Evolutionary conservation across 2,888 invertebrate species (phyloP).

Genomic region (Ariolimax columbianus): DNA sequence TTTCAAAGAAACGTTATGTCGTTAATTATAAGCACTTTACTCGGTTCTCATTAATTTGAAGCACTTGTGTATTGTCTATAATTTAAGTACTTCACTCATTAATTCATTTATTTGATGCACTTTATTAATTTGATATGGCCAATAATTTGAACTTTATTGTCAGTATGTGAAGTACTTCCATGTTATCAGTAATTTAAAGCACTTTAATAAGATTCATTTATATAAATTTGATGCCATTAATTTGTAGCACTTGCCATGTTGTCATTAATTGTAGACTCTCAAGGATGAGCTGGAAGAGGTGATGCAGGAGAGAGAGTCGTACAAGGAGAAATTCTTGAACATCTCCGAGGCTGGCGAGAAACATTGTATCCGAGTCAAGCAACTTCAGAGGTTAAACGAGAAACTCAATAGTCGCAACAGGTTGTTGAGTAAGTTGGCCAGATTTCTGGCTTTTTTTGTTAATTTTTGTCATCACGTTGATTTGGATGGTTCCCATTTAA

Average conservation of each 20-base stretch:
- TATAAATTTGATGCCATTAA: background rate
- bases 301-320: conserved; percentile 25
- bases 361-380: background rate
- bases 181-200: background rate
- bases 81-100: no score
- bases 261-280: conserved; percentile 4
- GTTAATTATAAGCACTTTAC: no score
- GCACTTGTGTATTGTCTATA: no score
- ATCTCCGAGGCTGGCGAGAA: conserved; percentile 19
- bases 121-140: no score
- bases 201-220: background rate
- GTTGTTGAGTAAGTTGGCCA: conserved; percentile 19
- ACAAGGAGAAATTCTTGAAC: conserved; percentile 17
- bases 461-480: no score
- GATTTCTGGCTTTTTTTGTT: no score
- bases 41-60: no score
- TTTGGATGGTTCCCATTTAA: no score
- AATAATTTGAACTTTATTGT: no score
- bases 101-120: no score
- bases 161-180: no score
- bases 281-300: conserved; percentile 24
- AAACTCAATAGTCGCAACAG: conserved; percentile 18
- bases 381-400: conserved; percentile 6
- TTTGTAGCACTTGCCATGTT: background rate
- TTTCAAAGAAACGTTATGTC: no score